Percentiles rank a stretch among this genome's conserved stretches.
phyloP scores from a whole-genome alignment of 2,888 invertebrate species.

The Fabriciana adippe region DNA sequence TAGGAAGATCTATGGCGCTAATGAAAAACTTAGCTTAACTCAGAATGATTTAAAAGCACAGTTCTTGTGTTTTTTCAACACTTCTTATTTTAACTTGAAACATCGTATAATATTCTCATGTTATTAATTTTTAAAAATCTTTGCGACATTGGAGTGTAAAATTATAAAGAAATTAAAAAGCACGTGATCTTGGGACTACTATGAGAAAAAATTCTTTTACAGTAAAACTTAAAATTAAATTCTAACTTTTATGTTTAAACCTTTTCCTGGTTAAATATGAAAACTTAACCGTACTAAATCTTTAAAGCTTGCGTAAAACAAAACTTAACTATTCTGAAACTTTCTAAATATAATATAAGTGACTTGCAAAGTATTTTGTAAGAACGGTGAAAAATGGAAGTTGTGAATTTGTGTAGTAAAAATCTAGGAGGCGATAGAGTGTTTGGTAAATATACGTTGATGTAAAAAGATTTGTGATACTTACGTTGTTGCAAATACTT shows the following conservation, averaged over 20 bases:
- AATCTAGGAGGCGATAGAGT: conserved; percentile 14
- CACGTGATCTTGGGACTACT: background rate
- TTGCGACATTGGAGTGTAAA: too few species aligned
- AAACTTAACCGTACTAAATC: conserved; percentile 31
- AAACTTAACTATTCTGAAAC: conserved; percentile 40
- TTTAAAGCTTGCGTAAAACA: conserved; percentile 34
- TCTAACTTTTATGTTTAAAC: conserved; percentile 16
- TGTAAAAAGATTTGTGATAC: conserved; percentile 19
- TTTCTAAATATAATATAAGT: conserved; percentile 39
- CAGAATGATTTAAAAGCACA: too few species aligned
- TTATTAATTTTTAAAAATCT: too few species aligned
- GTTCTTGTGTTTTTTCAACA: too few species aligned
- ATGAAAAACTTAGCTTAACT: too few species aligned
- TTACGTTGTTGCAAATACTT: conserved; percentile 15
- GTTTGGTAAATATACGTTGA: conserved; percentile 21
- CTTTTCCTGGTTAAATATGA: conserved; percentile 18
- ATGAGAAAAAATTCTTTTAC: conserved; percentile 6
- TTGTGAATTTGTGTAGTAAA: conserved; percentile 23
- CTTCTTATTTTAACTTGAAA: too few species aligned
- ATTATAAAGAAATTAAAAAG: background rate
- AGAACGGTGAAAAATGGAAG: conserved; percentile 34
- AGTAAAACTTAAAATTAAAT: conserved; percentile 7
- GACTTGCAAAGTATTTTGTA: conserved; percentile 40
- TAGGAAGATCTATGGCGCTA: too few species aligned
- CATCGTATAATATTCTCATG: too few species aligned